These are phyloP conservation scores for Nothoprocta perdicaria DNA, from an alignment of 2,113 vertebrate genomes.

Conservation along the genomic window DNA sequence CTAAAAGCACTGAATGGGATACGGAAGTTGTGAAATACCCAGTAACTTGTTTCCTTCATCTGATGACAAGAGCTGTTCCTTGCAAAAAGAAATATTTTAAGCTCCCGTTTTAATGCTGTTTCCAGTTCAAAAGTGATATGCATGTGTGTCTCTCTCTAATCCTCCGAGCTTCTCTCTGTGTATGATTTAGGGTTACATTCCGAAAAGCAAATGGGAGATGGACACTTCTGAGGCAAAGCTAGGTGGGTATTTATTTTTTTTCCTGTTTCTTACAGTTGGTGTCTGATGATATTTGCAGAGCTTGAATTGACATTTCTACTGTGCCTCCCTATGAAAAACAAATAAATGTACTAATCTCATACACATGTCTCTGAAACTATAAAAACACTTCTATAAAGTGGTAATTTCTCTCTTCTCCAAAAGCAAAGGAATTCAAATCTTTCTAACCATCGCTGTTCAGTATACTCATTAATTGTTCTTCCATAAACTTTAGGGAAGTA, in stretches of 20 bases:
- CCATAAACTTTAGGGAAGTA: slow-evolving; percentile 13
- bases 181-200: slow-evolving; percentile 98
- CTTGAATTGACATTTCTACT: slow-evolving; percentile 41
- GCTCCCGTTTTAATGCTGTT: slow-evolving; percentile 79
- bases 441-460: not conserved
- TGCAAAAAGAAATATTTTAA: slow-evolving; percentile 69
- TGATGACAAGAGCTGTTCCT: slow-evolving; percentile 69
- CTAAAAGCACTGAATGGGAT: slow-evolving; percentile 38
- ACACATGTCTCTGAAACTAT: not conserved
- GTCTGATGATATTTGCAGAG: slow-evolving; percentile 73
- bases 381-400: not conserved
- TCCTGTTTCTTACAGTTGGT: slow-evolving; percentile 79
- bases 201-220: slow-evolving; percentile 99
- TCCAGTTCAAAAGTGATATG: slow-evolving; percentile 82
- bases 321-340: slow-evolving; percentile 25
- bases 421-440: not conserved
- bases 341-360: slow-evolving; percentile 27
- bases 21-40: slow-evolving; percentile 52
- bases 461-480: slow-evolving; percentile 29
- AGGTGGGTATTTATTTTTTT: slow-evolving; percentile 89
- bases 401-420: not conserved
- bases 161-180: slow-evolving; percentile 95
- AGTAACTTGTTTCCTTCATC: slow-evolving; percentile 65
- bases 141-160: slow-evolving; percentile 88
- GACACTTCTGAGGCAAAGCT: slow-evolving; percentile 99